These are phyloP conservation scores for Caenorhabditis wallacei DNA, from an alignment of 2,888 invertebrate species.

Conservation along the genomic window DNA sequence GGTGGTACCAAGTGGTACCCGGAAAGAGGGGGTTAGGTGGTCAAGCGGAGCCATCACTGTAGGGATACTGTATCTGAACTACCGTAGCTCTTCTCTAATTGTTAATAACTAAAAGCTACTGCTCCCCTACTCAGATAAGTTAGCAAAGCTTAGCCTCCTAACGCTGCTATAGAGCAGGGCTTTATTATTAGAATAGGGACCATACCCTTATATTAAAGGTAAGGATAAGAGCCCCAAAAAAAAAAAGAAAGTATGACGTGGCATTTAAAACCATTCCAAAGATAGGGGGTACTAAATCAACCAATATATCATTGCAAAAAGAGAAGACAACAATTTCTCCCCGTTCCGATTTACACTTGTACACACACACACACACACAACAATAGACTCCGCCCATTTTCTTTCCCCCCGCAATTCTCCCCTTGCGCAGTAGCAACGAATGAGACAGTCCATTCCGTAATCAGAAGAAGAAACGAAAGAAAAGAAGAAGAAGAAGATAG, in stretches of 20 bases:
- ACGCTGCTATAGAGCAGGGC: too few relatives aligned
- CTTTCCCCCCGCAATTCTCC: not conserved
- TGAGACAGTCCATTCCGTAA: constrained; percentile 20
- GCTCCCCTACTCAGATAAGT: too few relatives aligned
- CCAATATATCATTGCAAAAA: constrained; percentile 49
- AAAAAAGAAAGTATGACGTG: constrained; percentile 32
- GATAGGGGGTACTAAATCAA: constrained; percentile 51
- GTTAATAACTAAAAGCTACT: too few relatives aligned
- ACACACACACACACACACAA: constrained; percentile 33
- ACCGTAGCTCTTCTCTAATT: too few relatives aligned
- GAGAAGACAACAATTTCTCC: constrained; percentile 30
- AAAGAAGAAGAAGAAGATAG: constrained; percentile 28
- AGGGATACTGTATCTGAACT: too few relatives aligned
- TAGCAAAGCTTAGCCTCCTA: too few relatives aligned
- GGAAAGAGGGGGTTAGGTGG: too few relatives aligned
- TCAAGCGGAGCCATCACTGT: too few relatives aligned
- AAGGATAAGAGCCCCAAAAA: too few relatives aligned
- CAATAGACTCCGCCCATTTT: constrained; percentile 19
- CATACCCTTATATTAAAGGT: too few relatives aligned
- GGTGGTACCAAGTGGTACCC: constrained; percentile 28
- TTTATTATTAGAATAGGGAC: too few relatives aligned
- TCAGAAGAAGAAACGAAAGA: too few relatives aligned
- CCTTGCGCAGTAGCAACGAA: constrained; percentile 3
- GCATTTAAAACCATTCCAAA: not conserved
- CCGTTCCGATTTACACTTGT: constrained; percentile 61